phyloP scores from a whole-genome alignment of 2,113 vertebrate species.

The Laticauda laticaudata region DNA sequence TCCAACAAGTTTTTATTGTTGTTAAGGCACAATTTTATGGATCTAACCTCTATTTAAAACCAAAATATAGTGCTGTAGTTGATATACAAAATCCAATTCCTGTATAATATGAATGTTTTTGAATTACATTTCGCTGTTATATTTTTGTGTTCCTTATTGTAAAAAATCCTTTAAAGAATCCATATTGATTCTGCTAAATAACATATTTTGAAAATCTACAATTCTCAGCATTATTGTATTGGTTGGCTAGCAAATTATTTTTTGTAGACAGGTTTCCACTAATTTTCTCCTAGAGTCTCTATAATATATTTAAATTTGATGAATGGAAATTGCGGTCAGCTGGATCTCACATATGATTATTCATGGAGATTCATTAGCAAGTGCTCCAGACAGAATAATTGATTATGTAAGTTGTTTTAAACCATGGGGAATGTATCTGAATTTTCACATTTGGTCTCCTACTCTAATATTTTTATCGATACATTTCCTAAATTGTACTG shows the following conservation, averaged over 20 bases:
- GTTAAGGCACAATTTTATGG: not conserved
- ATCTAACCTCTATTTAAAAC: not conserved
- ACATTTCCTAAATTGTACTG: not conserved
- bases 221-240: not conserved
- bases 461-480: not conserved
- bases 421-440: conserved; percentile 2
- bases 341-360: conserved; percentile 28
- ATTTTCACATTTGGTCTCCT: not conserved
- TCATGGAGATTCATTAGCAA: not conserved
- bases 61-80: not conserved
- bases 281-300: not conserved
- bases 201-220: not conserved
- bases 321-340: conserved; percentile 10
- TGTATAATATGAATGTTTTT: not conserved
- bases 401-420: conserved; percentile 15
- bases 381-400: not conserved
- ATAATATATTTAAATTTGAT: conserved; percentile 10
- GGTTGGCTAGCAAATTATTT: not conserved
- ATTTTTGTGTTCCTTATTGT: not conserved
- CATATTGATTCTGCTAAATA: not conserved
- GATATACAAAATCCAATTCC: not conserved
- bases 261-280: not conserved
- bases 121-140: not conserved
- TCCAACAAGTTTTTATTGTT: not conserved
- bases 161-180: not conserved